Evolutionary conservation across 2,113 vertebrate genomes (phyloP).

Genomic region (Ivindomyrus marchei): DNA sequence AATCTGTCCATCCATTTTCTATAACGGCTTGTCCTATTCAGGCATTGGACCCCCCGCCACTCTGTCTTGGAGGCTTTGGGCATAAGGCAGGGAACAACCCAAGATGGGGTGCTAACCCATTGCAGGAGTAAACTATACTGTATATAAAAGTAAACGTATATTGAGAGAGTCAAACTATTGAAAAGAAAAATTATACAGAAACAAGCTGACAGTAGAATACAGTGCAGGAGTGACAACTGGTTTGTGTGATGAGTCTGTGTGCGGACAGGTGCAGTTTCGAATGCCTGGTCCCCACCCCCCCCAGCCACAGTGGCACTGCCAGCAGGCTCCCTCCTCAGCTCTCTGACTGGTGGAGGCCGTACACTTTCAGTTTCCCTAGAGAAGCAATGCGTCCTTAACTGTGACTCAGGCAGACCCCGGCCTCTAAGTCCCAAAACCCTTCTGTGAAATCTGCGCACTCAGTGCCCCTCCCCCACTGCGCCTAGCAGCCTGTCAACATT

Average conservation of each 20-base stretch:
- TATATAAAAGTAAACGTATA: not conserved
- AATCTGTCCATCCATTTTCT: not conserved
- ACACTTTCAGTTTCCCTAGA: not conserved
- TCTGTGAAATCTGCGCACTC: not conserved
- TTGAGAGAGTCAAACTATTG: not conserved
- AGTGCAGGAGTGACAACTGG: not conserved
- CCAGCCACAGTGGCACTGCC: not conserved
- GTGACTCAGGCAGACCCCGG: not conserved
- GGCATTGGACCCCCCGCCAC: too few species aligned
- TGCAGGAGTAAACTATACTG: not conserved
- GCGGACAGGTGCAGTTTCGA: too few species aligned
- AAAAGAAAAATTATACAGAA: not conserved
- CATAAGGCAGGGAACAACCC: not conserved
- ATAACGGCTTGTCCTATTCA: not conserved
- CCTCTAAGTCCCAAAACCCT: not conserved
- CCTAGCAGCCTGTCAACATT: conserved; percentile 3
- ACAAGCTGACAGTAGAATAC: not conserved
- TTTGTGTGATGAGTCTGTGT: not conserved
- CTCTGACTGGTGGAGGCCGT: not conserved
- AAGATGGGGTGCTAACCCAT: not conserved
- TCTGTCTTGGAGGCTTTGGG: not conserved
- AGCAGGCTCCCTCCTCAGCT: not conserved
- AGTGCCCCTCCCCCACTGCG: not conserved
- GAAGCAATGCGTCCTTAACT: not conserved
- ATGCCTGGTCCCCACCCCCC: too few species aligned